Evolutionary conservation across 2,797 vertebrate genomes (phyloP).

Genomic region (Pangasius larnaudii): DNA sequence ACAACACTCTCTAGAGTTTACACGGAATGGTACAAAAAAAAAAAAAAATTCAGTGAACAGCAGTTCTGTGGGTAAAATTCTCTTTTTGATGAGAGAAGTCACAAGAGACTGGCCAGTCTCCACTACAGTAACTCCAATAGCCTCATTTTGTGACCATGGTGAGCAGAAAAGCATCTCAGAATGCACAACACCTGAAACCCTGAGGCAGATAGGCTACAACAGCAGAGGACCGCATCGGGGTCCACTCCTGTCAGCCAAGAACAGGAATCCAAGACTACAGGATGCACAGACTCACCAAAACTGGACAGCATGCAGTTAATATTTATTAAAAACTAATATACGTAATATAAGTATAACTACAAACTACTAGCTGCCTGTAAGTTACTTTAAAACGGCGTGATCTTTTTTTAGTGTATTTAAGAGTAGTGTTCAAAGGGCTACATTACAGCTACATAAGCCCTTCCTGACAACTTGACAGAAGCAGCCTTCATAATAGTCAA

Average conservation of each 20-base stretch:
- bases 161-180: background rate
- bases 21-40: background rate
- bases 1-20: background rate
- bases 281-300: background rate
- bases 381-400: background rate
- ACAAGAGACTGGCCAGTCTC: background rate
- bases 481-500: background rate
- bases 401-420: background rate
- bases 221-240: background rate
- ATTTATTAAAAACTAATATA: background rate
- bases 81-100: background rate
- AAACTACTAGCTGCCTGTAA: background rate
- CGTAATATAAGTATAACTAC: background rate
- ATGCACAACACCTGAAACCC: background rate
- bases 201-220: background rate
- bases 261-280: background rate
- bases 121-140: background rate
- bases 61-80: background rate
- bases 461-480: background rate
- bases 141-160: background rate
- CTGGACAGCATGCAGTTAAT: background rate
- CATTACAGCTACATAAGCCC: background rate
- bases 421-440: background rate
- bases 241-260: background rate
- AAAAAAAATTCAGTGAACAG: background rate